Evolutionary conservation across 2,888 invertebrate genomes (phyloP).

Genomic region (Gastrophysa polygoni): DNA sequence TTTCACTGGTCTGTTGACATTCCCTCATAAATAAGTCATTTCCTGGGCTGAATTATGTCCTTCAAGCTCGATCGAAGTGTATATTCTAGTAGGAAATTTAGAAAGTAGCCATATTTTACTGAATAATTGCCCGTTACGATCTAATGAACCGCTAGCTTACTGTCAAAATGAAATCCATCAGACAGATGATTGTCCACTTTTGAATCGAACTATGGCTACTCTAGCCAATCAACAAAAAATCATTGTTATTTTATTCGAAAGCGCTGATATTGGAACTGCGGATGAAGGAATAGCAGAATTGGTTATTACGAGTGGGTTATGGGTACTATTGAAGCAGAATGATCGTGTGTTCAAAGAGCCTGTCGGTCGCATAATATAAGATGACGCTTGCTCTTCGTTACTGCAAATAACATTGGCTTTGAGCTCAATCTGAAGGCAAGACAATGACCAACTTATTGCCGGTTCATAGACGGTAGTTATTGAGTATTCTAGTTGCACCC

Average conservation of each 20-base stretch:
- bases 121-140: conserved; percentile 38
- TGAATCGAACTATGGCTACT: conserved; percentile 22
- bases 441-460: no score
- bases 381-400: no score
- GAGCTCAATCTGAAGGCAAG: no score
- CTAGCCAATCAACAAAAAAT: conserved; percentile 29
- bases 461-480: no score
- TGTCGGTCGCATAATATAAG: no score
- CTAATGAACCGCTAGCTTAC: conserved; percentile 34
- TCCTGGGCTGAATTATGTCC: conserved; percentile 22
- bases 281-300: neutral
- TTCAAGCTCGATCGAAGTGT: conserved; percentile 23
- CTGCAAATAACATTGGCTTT: no score
- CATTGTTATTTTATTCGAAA: conserved; percentile 29
- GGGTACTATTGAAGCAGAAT: neutral
- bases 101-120: conserved; percentile 41
- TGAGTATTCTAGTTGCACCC: no score
- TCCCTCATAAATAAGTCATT: conserved; percentile 38
- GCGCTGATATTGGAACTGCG: conserved; percentile 12
- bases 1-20: conserved; percentile 37
- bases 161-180: conserved; percentile 14
- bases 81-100: conserved; percentile 35
- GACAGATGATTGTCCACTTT: conserved; percentile 19
- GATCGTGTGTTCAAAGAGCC: neutral
- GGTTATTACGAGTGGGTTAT: neutral